Evolutionary conservation across 2,888 invertebrate species (phyloP).

Genomic region (Heliconius hortense): DNA sequence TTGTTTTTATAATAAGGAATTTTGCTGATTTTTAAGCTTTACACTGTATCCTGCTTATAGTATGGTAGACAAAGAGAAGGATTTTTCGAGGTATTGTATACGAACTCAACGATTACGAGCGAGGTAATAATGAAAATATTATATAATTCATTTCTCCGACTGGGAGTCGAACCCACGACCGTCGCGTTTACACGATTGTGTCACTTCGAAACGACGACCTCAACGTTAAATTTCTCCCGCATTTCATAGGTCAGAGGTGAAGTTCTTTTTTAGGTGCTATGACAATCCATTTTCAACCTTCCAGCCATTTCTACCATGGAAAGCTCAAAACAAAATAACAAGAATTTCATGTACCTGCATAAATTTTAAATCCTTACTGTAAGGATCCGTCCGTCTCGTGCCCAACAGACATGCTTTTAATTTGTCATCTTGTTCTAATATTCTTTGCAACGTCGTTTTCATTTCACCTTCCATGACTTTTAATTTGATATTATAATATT

Average conservation of each 20-base stretch:
- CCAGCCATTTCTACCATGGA: neutral
- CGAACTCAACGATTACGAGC: neutral
- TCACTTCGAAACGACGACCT: neutral
- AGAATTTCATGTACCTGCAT: constrained; percentile 84
- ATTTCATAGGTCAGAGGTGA: too few relatives aligned
- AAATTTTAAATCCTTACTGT: constrained; percentile 84
- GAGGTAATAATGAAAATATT: neutral
- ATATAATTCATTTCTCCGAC: neutral
- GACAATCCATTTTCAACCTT: too few relatives aligned
- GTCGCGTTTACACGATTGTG: neutral
- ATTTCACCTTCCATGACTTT: constrained; percentile 86
- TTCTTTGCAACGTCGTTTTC: constrained; percentile 84
- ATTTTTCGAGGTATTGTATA: too few relatives aligned
- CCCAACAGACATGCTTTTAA: constrained; percentile 96
- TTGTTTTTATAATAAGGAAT: too few relatives aligned
- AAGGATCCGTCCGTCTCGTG: constrained; percentile 93
- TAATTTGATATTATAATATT: constrained; percentile 88
- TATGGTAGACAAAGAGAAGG: too few relatives aligned
- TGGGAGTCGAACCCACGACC: neutral
- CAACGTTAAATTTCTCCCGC: too few relatives aligned
- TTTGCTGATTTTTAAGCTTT: too few relatives aligned
- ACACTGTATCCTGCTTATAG: too few relatives aligned
- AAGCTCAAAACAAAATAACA: neutral
- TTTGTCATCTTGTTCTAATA: constrained; percentile 81
- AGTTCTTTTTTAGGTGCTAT: too few relatives aligned